These are phyloP conservation scores for Acropternis orthonyx DNA, from an alignment of 2,797 vertebrate genomes.

Conservation along the genomic window DNA sequence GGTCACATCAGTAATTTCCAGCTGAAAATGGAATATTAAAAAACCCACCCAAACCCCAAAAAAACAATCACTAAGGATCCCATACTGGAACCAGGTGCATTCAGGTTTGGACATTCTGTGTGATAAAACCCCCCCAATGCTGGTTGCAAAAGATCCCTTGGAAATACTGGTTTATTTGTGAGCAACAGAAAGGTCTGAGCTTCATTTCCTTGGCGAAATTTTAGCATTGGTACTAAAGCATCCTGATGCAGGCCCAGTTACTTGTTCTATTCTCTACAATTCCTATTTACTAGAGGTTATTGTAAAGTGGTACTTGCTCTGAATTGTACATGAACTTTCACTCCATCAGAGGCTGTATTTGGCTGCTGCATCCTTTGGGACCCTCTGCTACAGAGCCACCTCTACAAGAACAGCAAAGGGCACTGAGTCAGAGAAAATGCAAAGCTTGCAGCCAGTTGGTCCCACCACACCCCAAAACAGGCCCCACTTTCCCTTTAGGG, in stretches of 20 bases:
- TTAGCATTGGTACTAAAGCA: conserved; percentile 5
- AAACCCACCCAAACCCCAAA: not conserved
- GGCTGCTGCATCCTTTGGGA: not conserved
- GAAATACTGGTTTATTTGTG: conserved; percentile 37
- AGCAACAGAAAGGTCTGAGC: conserved; percentile 30
- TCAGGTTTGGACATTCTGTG: conserved; percentile 11
- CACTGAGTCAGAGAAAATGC: not conserved
- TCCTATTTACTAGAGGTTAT: not conserved
- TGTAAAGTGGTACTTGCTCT: not conserved
- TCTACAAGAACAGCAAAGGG: not conserved
- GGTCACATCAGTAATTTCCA: conserved; percentile 73
- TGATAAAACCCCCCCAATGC: conserved; percentile 21
- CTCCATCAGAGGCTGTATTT: not conserved
- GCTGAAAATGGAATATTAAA: conserved; percentile 65
- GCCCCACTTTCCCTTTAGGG: conserved; percentile 21
- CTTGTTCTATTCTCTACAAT: not conserved
- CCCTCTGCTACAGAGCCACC: not conserved
- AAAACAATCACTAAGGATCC: conserved; percentile 1
- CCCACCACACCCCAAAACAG: not conserved
- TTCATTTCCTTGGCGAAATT: conserved; percentile 25
- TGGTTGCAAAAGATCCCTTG: conserved; percentile 23
- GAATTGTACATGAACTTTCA: not conserved
- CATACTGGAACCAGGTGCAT: conserved; percentile 32
- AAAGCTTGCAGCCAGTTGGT: not conserved
- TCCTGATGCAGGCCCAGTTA: not conserved